Percentiles rank a stretch among this genome's conserved stretches.
These are phyloP conservation scores for Hippocampus mohnikei DNA, from an alignment of 2,113 vertebrate species.

Conservation along the genomic window DNA sequence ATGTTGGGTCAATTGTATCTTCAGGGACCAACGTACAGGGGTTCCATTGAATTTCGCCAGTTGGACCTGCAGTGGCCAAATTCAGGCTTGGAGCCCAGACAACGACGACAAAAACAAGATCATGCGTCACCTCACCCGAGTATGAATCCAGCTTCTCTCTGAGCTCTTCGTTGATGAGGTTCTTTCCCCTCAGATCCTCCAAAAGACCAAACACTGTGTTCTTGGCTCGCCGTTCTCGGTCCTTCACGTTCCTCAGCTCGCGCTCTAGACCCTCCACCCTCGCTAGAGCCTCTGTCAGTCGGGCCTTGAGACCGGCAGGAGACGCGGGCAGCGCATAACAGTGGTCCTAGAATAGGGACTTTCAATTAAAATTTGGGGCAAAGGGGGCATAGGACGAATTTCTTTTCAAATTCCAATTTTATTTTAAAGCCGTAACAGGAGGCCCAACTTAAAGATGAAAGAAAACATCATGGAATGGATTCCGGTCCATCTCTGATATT, in stretches of 20 bases:
- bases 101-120: background rate
- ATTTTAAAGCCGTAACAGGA: too few species aligned
- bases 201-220: conserved; percentile 3
- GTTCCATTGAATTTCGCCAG: too few species aligned
- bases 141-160: background rate
- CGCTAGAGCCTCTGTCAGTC: background rate
- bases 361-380: too few species aligned
- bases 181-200: conserved; percentile 6
- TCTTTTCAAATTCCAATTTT: too few species aligned
- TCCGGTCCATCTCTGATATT: too few species aligned
- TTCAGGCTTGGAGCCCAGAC: too few species aligned
- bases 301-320: background rate
- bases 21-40: too few species aligned
- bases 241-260: background rate
- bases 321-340: conserved; percentile 1
- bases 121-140: background rate
- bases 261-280: conserved; percentile 9
- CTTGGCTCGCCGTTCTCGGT: conserved; percentile 5
- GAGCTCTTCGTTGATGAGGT: conserved; percentile 3
- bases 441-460: too few species aligned
- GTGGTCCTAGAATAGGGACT: conserved; percentile 1
- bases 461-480: too few species aligned
- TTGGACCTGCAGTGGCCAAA: background rate
- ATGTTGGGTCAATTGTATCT: too few species aligned
- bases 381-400: too few species aligned